Evolutionary conservation across 2,888 invertebrate species (phyloP), one percentile per base, ranked within the genome.

Genomic region (Scaptomyza caliginosa): DNA sequence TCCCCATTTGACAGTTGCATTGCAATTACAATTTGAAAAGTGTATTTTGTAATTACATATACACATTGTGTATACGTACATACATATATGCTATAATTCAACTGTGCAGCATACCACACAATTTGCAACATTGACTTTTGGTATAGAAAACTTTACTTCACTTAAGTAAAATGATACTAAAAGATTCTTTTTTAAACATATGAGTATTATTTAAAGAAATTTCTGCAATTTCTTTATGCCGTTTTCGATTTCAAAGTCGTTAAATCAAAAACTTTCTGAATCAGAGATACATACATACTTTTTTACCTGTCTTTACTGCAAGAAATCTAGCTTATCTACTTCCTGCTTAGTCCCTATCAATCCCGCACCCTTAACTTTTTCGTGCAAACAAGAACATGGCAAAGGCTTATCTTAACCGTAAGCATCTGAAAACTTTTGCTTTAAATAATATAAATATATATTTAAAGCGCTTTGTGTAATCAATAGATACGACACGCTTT

Each of bases 1-100:
- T 58, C 55, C 62, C 67, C 59, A 63, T 75, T 72, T 74, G 69
- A 56, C 64, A 75, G 87, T 72, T 81, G 88, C 87, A 84, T 81
- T 76, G 77, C 77, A 77, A 77, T 77, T 84, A 81, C 87, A 84
- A 84, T 84, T 77, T 77, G 77, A 74, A 75, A 74, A 80, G 80
- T 86, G 76, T 82, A 75, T 70, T 83, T 77, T 72, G 68, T 86
- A 77, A 88, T 83, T 86, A 73, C 45, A 73, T 38, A 76, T 16
- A 46, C 19, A 63, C 19, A 48, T 24, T 34, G 16, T 26, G 13
- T 16, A 17, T 8, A 26, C 10, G 3, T 11, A 38, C 11, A 16
- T 36, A 0, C 17, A 38, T 77, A 71, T 69, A 80, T 86, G 70
- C 69, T 67, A 81, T 68, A 67, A 88, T 80, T 84, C 66, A 52